Conservation (phyloP, 2,113 vertebrate genomes). For the Recurvirostra avosetta region DNA sequence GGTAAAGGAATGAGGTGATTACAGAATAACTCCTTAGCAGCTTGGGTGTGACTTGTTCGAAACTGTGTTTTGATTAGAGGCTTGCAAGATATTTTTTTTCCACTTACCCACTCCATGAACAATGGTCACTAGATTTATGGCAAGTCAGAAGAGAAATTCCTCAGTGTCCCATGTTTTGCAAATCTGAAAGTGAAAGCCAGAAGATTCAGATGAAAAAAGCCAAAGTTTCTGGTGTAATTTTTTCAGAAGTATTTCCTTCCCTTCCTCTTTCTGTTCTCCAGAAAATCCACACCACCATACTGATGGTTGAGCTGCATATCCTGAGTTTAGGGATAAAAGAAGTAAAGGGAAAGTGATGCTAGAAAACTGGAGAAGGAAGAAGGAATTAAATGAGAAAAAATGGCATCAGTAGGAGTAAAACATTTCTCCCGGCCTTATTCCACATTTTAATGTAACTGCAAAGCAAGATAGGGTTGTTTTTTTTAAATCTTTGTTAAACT, state of each 20-base stretch:
- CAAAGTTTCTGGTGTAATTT: background rate
- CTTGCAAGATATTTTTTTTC: background rate
- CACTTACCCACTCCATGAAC: background rate
- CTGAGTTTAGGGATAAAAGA: background rate
- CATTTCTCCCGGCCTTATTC: background rate
- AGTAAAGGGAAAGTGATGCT: background rate
- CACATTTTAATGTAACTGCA: background rate
- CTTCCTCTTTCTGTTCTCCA: background rate
- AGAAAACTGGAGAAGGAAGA: background rate
- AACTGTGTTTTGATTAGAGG: background rate
- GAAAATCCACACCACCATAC: background rate
- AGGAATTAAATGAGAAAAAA: background rate
- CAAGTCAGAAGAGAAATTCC: background rate
- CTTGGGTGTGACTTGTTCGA: slow-evolving; percentile 44
- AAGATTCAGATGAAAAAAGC: background rate
- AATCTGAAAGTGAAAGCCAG: background rate
- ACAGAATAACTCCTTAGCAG: background rate
- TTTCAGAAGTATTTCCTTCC: background rate
- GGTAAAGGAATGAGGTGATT: slow-evolving; percentile 44
- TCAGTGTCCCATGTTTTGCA: background rate
- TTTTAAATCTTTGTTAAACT: background rate
- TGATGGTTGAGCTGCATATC: background rate
- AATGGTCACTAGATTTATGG: background rate
- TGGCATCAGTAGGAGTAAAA: background rate
- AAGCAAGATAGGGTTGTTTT: background rate